A percentile compares a stretch with the other conserved stretches of the same genome.
phyloP scores from a whole-genome alignment of 2,797 vertebrate species.

The Myotis planiceps region DNA sequence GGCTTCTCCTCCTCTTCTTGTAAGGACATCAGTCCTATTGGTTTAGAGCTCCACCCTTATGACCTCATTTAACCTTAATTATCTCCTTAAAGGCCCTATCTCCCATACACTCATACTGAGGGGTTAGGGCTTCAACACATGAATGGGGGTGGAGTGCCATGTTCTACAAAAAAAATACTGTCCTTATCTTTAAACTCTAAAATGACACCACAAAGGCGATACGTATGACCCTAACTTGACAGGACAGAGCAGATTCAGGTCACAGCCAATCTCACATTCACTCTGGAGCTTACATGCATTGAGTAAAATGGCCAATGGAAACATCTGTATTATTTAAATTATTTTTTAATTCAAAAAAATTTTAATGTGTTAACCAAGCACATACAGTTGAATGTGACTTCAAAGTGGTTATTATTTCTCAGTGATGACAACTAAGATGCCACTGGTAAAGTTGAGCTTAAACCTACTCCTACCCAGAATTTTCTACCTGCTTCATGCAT shows the following conservation, averaged over 20 bases:
- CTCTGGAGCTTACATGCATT: not conserved
- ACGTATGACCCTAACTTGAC: not conserved
- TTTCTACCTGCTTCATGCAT: not conserved
- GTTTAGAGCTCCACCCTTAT: not conserved
- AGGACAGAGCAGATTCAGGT: not conserved
- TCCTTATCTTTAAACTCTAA: not conserved
- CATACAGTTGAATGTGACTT: not conserved
- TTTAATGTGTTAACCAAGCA: not conserved
- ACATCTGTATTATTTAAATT: not conserved
- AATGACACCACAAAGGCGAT: not conserved
- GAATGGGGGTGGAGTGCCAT: not conserved
- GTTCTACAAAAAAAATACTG: not conserved
- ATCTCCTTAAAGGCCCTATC: not conserved
- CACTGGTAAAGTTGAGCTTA: not conserved
- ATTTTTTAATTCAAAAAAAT: not conserved
- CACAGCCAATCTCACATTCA: not conserved
- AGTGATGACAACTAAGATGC: not conserved
- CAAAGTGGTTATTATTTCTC: not conserved
- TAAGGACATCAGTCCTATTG: not conserved
- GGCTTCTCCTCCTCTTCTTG: not conserved
- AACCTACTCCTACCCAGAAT: not conserved
- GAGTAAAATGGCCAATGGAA: not conserved
- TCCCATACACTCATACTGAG: not conserved
- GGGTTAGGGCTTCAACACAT: not conserved
- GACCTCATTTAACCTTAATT: not conserved